These are phyloP conservation scores for Chrysaora quinquecirrha DNA, from an alignment of 30 jellyfish, hydroid and myxozoan species.

Conservation along the genomic window DNA sequence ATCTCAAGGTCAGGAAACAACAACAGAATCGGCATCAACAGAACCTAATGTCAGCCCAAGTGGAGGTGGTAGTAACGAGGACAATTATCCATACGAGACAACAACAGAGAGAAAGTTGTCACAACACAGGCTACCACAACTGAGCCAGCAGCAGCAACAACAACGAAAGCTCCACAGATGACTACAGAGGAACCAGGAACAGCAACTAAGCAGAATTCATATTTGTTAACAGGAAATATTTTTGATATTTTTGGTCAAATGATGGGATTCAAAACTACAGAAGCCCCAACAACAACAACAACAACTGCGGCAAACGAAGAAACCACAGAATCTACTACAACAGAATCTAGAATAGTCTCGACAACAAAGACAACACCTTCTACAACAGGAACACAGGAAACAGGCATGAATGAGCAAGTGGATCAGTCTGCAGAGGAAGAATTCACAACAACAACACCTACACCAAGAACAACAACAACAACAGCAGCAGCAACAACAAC, in stretches of 20 bases:
- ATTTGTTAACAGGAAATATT: background rate
- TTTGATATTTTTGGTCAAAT: background rate
- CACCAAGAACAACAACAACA: conserved; percentile 30
- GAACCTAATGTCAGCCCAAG: too few relatives aligned
- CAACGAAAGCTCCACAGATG: conserved; percentile 23
- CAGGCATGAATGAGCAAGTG: background rate
- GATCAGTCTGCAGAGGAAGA: conserved; percentile 4
- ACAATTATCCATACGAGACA: too few relatives aligned
- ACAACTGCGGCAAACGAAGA: conserved; percentile 14
- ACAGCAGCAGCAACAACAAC: conserved; percentile 24
- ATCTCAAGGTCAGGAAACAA: conserved; percentile 1
- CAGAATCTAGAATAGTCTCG: background rate
- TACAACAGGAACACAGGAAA: conserved; percentile 3
- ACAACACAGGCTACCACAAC: background rate
- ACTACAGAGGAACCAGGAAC: conserved; percentile 1
- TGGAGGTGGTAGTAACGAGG: too few relatives aligned
- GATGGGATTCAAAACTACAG: background rate
- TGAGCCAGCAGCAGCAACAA: background rate
- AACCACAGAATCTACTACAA: conserved; percentile 9
- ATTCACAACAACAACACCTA: conserved; percentile 44
- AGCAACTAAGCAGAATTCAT: background rate
- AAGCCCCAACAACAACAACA: background rate
- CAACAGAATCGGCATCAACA: background rate
- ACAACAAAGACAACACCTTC: background rate
- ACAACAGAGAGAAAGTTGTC: conserved; percentile 20